Percentiles rank a stretch among this genome's conserved stretches.
phyloP scores from a whole-genome alignment of 2,113 vertebrate species.

The Halcyon malimbica region DNA sequence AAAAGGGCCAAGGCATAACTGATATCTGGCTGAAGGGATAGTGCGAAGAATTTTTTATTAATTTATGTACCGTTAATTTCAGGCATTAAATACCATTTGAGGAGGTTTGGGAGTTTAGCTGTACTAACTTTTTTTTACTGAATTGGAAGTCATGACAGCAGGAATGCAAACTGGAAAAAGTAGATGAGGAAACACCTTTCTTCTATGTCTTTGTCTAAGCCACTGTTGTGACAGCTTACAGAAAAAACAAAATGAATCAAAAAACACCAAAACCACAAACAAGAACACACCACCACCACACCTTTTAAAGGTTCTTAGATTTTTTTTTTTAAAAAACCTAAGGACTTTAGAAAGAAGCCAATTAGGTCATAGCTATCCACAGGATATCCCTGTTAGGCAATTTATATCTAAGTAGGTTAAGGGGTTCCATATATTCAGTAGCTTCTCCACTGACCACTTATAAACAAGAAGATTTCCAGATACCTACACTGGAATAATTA shows the following conservation, averaged over 20 bases:
- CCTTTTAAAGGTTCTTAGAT: no score
- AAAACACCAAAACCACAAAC: no score
- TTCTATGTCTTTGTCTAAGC: neutral
- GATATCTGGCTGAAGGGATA: neutral
- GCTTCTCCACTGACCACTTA: neutral
- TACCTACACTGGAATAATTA: neutral
- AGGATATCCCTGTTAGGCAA: neutral
- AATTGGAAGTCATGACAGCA: neutral
- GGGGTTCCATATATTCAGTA: neutral
- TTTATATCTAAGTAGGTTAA: conserved; percentile 15
- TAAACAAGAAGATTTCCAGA: neutral
- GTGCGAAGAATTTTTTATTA: neutral
- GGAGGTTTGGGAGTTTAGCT: neutral
- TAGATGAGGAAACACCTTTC: neutral
- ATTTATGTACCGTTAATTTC: neutral
- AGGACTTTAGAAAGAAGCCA: neutral
- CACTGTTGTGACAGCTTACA: neutral
- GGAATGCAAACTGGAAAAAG: neutral
- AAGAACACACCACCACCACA: neutral
- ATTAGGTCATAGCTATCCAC: neutral
- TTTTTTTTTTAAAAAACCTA: neutral
- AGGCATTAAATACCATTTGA: neutral
- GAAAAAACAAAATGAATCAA: neutral
- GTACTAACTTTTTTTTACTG: neutral
- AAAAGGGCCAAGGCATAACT: neutral